Evolutionary conservation across 2,888 invertebrate genomes (phyloP).

Genomic region (Acrobeloides nanus): DNA sequence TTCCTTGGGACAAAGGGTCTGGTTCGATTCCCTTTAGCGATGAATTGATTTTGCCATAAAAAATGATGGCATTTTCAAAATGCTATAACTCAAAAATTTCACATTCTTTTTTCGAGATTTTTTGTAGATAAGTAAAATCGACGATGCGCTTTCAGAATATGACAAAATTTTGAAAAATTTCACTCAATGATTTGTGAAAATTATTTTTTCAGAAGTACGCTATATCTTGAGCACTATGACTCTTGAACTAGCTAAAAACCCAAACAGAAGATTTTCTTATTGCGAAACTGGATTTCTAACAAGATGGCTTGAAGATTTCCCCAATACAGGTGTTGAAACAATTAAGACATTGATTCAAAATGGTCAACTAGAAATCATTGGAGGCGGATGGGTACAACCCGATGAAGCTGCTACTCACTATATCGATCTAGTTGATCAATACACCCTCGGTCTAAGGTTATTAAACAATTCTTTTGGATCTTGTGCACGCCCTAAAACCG

Average conservation of each 20-base stretch:
- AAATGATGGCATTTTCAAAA: no score
- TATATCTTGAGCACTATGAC: slow-evolving; percentile 51
- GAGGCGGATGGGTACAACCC: slow-evolving; percentile 61
- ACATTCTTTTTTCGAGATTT: no score
- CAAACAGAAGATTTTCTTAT: slow-evolving; percentile 12
- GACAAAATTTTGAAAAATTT: no score
- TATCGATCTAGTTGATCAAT: slow-evolving; percentile 60
- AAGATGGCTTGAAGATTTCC: slow-evolving; percentile 46
- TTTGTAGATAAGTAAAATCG: no score
- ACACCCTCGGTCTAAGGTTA: slow-evolving; percentile 56
- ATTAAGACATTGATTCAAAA: slow-evolving; percentile 40
- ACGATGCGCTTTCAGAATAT: no score
- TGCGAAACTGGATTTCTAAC: slow-evolving; percentile 51
- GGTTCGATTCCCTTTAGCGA: no score
- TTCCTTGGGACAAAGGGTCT: no score
- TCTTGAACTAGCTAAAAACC: slow-evolving; percentile 38
- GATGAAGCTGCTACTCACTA: slow-evolving; percentile 61
- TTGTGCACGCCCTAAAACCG: slow-evolving; percentile 58
- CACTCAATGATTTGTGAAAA: no score
- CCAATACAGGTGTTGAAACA: slow-evolving; percentile 26
- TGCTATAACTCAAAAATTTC: no score
- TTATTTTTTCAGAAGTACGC: no score
- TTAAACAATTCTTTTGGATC: slow-evolving; percentile 44
- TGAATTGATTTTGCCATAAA: no score
- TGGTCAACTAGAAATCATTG: slow-evolving; percentile 49